Conservation (phyloP, 2,888 invertebrate genomes). For the Penaeus monodon region DNA sequence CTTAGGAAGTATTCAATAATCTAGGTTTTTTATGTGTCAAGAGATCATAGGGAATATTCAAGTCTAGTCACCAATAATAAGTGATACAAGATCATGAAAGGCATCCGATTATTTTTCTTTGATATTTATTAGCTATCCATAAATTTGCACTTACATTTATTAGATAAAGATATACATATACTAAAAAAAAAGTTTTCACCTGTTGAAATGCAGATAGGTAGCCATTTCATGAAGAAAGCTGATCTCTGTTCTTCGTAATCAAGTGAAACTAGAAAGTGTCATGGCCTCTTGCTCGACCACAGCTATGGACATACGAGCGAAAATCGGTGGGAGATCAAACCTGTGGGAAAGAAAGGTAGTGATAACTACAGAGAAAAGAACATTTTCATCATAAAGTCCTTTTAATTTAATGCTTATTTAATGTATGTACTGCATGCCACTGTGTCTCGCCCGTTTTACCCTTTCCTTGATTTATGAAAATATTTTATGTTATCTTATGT, state of each 20-base stretch:
- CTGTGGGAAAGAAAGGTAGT: slow-evolving; percentile 5
- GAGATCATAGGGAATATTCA: no score
- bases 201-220: slow-evolving; percentile 77
- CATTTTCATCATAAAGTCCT: background rate
- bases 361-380: background rate
- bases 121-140: no score
- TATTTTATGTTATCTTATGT: no score
- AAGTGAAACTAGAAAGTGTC: slow-evolving; percentile 84
- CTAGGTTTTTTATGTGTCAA: no score
- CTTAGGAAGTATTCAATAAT: background rate
- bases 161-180: background rate
- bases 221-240: slow-evolving; percentile 78
- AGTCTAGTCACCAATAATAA: no score
- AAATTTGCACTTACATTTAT: no score
- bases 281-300: slow-evolving; percentile 83
- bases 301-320: slow-evolving; percentile 83
- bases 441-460: no score
- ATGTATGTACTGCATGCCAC: no score
- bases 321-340: slow-evolving; percentile 70
- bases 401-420: background rate
- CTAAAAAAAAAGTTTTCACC: slow-evolving; percentile 67
- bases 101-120: no score
- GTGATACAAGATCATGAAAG: no score
- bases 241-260: slow-evolving; percentile 74
- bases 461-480: no score